Percentiles rank a stretch among this genome's conserved stretches.
phyloP scores from a whole-genome alignment of 2,888 invertebrate species.

The Flabesymbios commensalis region DNA sequence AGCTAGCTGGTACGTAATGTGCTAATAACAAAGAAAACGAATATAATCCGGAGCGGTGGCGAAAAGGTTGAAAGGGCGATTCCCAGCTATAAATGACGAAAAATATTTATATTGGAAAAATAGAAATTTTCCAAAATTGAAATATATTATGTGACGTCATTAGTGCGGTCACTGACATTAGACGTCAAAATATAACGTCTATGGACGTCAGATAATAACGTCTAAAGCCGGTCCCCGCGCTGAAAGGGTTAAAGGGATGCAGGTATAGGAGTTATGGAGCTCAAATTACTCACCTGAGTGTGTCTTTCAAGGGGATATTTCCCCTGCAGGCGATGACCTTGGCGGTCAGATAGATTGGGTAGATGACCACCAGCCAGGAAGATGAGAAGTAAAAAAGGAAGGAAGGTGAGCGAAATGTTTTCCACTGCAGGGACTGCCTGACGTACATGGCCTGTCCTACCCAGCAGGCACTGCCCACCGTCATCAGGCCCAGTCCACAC shows the following conservation, averaged over 20 bases:
- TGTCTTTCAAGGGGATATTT: slow-evolving; percentile 60
- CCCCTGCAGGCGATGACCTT: slow-evolving; percentile 63
- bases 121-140: not conserved
- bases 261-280: no score
- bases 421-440: slow-evolving; percentile 28
- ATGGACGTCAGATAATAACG: no score
- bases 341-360: slow-evolving; percentile 80
- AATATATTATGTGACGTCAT: not conserved
- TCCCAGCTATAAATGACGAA: no score
- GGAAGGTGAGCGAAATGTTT: slow-evolving; percentile 82
- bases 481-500: no score
- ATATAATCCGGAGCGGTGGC: no score
- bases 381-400: slow-evolving; percentile 95
- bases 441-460: slow-evolving; percentile 86
- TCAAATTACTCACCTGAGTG: slow-evolving; percentile 35
- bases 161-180: not conserved
- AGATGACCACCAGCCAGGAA: slow-evolving; percentile 87
- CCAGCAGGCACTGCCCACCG: slow-evolving; percentile 81
- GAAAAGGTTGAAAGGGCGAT: no score
- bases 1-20: no score
- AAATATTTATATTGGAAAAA: no score
- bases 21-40: no score
- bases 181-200: no score
- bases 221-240: no score
- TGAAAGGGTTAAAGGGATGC: no score